A percentile compares a stretch with the other conserved stretches of the same genome.
phyloP scores from a whole-genome alignment of 2,113 vertebrate species.

The Bos javanicus region DNA sequence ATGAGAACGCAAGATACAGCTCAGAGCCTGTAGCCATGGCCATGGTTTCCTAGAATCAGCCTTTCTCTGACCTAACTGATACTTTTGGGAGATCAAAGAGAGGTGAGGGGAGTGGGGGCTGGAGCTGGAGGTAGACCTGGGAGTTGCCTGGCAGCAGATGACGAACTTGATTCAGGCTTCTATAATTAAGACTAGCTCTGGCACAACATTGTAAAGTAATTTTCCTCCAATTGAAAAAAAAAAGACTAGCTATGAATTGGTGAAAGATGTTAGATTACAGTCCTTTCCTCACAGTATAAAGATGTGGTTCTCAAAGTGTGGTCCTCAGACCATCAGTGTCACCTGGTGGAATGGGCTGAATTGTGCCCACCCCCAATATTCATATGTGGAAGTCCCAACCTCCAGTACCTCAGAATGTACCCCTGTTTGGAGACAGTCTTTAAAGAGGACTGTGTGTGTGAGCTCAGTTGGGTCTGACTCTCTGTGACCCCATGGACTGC shows the following conservation, averaged over 20 bases:
- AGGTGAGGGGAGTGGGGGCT: neutral
- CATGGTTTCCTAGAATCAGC: constrained; percentile 11
- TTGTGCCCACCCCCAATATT: neutral
- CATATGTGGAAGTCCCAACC: neutral
- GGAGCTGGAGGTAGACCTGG: neutral
- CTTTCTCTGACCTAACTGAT: constrained; percentile 10
- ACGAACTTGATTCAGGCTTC: neutral
- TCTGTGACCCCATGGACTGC: neutral
- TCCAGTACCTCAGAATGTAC: neutral
- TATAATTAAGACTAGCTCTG: neutral
- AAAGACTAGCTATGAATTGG: neutral
- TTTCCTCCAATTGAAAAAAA: neutral
- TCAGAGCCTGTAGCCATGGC: neutral
- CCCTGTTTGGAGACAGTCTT: neutral
- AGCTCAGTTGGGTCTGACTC: neutral
- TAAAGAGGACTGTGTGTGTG: neutral
- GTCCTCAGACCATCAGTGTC: accelerated
- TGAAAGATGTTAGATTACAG: neutral
- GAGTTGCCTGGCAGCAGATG: neutral
- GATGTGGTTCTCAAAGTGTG: neutral
- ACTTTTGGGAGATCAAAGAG: constrained; percentile 43
- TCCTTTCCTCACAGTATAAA: neutral
- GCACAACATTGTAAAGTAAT: neutral
- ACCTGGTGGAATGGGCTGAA: neutral
- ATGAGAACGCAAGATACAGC: neutral